A percentile compares a stretch with the other conserved stretches of the same genome.
These are phyloP conservation scores for Chloroceryle aenea DNA, from an alignment of 2,113 vertebrate genomes.

Conservation along the genomic window DNA sequence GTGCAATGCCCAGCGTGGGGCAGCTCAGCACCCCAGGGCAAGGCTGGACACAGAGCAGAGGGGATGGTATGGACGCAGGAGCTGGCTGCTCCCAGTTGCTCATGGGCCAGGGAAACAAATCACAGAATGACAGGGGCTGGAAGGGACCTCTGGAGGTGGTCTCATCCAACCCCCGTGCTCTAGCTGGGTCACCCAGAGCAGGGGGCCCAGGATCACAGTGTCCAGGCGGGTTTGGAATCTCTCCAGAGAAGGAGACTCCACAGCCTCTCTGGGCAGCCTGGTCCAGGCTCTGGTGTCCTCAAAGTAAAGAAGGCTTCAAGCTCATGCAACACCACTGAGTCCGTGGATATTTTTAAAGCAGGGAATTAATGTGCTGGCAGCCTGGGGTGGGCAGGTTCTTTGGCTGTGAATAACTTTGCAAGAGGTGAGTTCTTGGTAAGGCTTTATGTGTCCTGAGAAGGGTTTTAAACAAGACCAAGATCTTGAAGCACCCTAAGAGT, in stretches of 20 bases:
- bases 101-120: fast-evolving
- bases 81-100: neutral
- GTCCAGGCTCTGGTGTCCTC: neutral
- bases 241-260: neutral
- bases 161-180: neutral
- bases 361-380: fast-evolving
- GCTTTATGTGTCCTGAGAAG: neutral
- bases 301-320: neutral
- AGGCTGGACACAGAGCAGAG: neutral
- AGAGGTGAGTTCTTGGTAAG: neutral
- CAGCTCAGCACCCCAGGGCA: neutral
- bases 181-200: neutral
- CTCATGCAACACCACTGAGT: neutral
- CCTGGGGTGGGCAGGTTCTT: neutral
- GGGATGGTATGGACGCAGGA: fast-evolving
- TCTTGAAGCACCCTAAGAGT: neutral
- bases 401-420: neutral
- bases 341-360: neutral
- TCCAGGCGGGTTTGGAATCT: neutral
- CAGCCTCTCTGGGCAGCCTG: neutral
- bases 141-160: neutral
- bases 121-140: neutral
- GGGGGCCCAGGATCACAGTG: neutral
- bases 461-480: neutral
- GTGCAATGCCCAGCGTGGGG: fast-evolving